Evolutionary conservation across 2,113 vertebrate genomes (phyloP).

Genomic region (Clarias macrocephalus): DNA sequence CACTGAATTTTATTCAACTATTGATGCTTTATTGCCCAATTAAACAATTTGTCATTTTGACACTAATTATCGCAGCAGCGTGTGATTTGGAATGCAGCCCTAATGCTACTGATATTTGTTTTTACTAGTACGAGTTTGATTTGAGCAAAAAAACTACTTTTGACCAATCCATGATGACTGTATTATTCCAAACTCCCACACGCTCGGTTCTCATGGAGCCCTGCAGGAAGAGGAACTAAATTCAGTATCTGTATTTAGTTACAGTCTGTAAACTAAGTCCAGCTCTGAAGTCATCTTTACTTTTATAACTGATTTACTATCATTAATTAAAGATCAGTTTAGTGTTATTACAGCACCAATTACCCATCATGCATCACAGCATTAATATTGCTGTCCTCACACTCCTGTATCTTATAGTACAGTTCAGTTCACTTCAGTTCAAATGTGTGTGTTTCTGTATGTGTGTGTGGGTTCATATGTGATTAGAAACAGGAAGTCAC

Average conservation of each 20-base stretch:
- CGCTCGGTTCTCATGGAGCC: background rate
- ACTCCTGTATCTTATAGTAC: background rate
- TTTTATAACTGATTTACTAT: background rate
- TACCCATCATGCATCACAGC: background rate
- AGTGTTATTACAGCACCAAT: too few relatives aligned
- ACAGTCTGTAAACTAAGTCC: background rate
- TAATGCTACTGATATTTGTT: background rate
- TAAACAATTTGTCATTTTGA: background rate
- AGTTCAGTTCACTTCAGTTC: background rate
- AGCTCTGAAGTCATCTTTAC: background rate
- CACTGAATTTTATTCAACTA: too few relatives aligned
- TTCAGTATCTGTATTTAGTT: background rate
- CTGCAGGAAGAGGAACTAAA: background rate
- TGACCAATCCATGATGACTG: background rate
- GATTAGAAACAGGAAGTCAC: conserved; percentile 10
- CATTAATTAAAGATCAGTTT: background rate
- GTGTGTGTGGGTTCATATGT: background rate
- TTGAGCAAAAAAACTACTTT: background rate
- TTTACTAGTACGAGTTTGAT: background rate
- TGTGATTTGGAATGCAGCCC: background rate
- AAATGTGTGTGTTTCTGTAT: background rate
- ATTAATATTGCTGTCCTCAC: background rate
- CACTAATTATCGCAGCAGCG: background rate
- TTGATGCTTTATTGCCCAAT: background rate
- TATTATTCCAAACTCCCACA: background rate